Evolutionary conservation across 1,140 invertebrate genomes (phyloP), one percentile per base, ranked within the genome.

Genomic region (Harpegnathos saltator): DNA sequence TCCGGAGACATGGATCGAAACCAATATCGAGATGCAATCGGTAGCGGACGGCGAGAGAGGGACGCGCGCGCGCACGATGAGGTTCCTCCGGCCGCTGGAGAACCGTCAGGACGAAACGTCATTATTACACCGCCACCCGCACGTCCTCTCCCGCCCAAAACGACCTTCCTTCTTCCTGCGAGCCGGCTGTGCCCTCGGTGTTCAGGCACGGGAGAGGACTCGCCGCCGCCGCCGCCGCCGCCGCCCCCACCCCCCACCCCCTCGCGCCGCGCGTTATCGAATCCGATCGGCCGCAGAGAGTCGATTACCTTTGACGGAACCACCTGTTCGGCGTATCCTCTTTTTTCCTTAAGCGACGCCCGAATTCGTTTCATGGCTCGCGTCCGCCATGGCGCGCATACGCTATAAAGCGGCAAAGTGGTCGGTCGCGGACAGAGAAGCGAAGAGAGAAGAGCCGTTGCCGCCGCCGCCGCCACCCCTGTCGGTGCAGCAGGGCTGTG

Each of bases 241-340:
- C n/a, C n/a, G n/a, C n/a, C n/a, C n/a, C n/a, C n/a, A n/a, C n/a
- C n/a, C n/a, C n/a, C n/a, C n/a, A n/a, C n/a, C n/a, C 61, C n/a
- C 66, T 50, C 48, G 26, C 72, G 38, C 44, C 24, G 38, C 38
- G 38, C 38, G 61, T 83, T 83, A 74, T 83, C 72, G 62, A 89
- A 87, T 82, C 68, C 82, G 82, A 85, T 83, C 72, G 56, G 71
- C 68, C 62, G 56, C 82, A 85, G 61, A 83, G 73, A 91, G 89
- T 91, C 90, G 91, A 89, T 89, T 89, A 86, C 85, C 90, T 89
- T 89, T 89, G 86, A 89, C 86, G 78, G 69, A 85, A 89, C 87
- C 86, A 88, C 87, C 86, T 85, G 87, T 89, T 89, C 86, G 78
- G 75, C 86, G 82, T 88, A 83, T 89, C 73, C 87, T 83, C 86